Evolutionary conservation across 2,113 vertebrate species (phyloP).

Genomic region (Tympanuchus pallidicinctus): DNA sequence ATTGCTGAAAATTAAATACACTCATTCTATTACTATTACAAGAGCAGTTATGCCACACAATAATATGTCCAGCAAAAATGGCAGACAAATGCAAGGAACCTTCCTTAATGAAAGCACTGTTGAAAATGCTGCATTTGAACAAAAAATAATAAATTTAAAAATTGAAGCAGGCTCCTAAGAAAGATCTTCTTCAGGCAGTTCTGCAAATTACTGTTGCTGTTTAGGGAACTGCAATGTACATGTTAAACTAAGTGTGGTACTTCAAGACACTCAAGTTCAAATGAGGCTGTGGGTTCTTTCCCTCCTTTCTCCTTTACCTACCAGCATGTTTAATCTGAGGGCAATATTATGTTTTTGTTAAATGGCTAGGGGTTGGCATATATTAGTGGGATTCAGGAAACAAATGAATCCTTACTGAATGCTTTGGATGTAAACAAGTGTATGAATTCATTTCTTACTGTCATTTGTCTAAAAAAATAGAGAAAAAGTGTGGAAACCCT

Average conservation of each 20-base stretch:
- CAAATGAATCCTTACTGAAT: neutral
- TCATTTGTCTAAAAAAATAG: neutral
- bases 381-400: neutral
- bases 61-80: neutral
- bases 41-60: neutral
- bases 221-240: neutral
- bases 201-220: neutral
- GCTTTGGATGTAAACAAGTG: neutral
- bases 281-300: neutral
- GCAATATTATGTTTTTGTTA: neutral
- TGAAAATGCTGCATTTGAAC: neutral
- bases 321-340: neutral
- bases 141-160: neutral
- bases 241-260: neutral
- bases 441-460: neutral
- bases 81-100: neutral
- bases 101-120: neutral
- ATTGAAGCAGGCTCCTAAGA: neutral
- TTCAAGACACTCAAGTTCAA: neutral
- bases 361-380: neutral
- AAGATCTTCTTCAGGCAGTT: neutral
- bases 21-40: neutral
- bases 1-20: neutral
- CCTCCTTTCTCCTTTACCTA: neutral
- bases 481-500: neutral